Base-by-base conservation (phyloP, 2,113 vertebrate genomes). In the Bucco capensis region DNA sequence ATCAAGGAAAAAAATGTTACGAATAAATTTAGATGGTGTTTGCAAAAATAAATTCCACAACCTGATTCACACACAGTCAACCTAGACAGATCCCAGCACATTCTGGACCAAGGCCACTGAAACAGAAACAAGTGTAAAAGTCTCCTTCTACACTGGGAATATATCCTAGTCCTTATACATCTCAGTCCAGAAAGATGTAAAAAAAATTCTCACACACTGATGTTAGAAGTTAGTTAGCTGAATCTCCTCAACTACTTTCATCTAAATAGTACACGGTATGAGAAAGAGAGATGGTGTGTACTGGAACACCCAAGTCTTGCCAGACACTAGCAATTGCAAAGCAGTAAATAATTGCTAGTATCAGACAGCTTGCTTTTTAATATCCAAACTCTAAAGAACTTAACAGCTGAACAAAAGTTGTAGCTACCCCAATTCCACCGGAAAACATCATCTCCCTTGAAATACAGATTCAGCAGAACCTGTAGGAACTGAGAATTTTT, bases 281-380 rank as follows among this genome's bases (percentile, higher is more conserved):
- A 71, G 30, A 65, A 72, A 73, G 19, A 31, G 7, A 49, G 5
- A 66, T 3, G 2, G 30, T 3, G 1, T 1, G 11, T 11, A 19
- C 12, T n/a, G n/a, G 71, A 88, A 70, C 30, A 79, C 4, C 2
- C 7, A 75, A 53, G 22, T 35, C 38, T 54, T 54, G 35, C 31
- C 50, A 92, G 14, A n/a, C 16, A 22, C 13, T 8, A 54, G 14
- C 14, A 77, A 58, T 0, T 2, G 30, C 12, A 78, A 61, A 1
- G 3, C 10, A 47, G 5, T 19, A 40, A 66, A 81, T 12, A 49
- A 3, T 13, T 2, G 0, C 4, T 9, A 75, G 27, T 19, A 60
- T 17, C 6, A 54, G 50, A 10, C 2, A 24, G 15, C 2, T 9
- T n/a, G 12, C 4, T 50, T 72, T 65, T 35, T 11, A 7, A 71